Evolutionary conservation across 2,113 vertebrate genomes (phyloP), one percentile per base, ranked within the genome.

Genomic region (Mus pahari): DNA sequence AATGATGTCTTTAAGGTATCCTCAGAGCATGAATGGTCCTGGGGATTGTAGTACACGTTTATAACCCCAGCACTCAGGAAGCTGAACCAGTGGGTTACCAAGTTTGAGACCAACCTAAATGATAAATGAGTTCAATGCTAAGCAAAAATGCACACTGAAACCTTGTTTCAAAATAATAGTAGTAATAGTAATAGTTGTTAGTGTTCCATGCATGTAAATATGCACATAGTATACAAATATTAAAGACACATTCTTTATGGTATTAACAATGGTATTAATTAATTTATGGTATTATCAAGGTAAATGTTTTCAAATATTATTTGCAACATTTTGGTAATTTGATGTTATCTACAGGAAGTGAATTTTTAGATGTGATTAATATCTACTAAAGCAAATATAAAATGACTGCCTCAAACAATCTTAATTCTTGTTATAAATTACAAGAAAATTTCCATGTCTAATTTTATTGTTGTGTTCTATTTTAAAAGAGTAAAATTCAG

Each of bases 401-500:
- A 94, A 4, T 81, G 31, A 70, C 66, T 78, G 36, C 82, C 33
- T 39, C 92, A 64, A 62, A 55, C 0, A 92, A 22, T 79, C 53
- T 48, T 20, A 77, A 9, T 92, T 93, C 68, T 16, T 93, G 26
- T 90, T 91, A 86, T 0, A 93, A 94, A 94, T 94, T 88, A 73
- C 45, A 77, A 66, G 75, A 93, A 68, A 92, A 84, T 95, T 78
- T 89, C 66, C 60, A 89, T 16, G 17, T 78, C 45, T 20, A 93
- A 50, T 81, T 93, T 92, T 88, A 82, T 64, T 94, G 33, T 86
- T 19, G 50, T 55, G 68, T 13, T 70, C 1, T 93, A 84, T 84
- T 95, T 96, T 60, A 92, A 66, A 96, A 97, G 81, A 78, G 71
- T 53, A 94, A 24, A 91, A 60, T 89, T 93, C 24, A 95, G 86